Base-by-base conservation (phyloP, 2,888 invertebrate genomes). In the Eupithecia subfuscata region DNA sequence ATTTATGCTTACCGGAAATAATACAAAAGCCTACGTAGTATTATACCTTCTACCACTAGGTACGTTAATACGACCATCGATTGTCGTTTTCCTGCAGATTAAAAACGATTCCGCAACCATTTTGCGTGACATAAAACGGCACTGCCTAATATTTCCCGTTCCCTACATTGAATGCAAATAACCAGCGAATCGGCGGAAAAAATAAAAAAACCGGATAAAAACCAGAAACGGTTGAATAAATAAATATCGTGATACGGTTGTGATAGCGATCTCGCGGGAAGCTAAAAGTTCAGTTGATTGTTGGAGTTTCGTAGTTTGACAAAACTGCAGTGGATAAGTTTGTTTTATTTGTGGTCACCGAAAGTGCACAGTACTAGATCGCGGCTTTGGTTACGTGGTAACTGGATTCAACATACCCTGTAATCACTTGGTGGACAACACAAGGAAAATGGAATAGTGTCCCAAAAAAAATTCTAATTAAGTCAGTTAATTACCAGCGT, bases 231-330 rank as follows among this genome's bases (percentile, higher is more conserved):
- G 69, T 69, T 69, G 69, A 69, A 74, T 76, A 69, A 71, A 73
- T 73, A 76, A 70, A 75, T 76, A 74, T 37, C 71, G 43, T 67
- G 72, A 75, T 73, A 72, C 43, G 69, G 52, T 43, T 69, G 68
- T 30, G 76, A 71, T 76, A 70, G 43, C 71, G 75, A 75, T 75
- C 71, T 69, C 56, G 48, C 22, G 40, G 48, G 64, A 34, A 64
- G 69, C 52, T 68, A 43, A 69, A 70, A 74, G 60, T 70, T 72
- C 67, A 56, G 72, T 74, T 70, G 43, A 69, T 63, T 63, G 73
- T 73, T 73, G 68, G 73, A 25, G 71, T 45, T 69, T 45, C 60
- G 16, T 11, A n/a, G 65, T 40, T 67, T 34, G 25, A 22, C 52
- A 22, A 56, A 64, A 30, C 34, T 18, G 11, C 25, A 22, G 64